Conservation (phyloP, 2,113 vertebrate genomes). For the Tympanuchus pallidicinctus region DNA sequence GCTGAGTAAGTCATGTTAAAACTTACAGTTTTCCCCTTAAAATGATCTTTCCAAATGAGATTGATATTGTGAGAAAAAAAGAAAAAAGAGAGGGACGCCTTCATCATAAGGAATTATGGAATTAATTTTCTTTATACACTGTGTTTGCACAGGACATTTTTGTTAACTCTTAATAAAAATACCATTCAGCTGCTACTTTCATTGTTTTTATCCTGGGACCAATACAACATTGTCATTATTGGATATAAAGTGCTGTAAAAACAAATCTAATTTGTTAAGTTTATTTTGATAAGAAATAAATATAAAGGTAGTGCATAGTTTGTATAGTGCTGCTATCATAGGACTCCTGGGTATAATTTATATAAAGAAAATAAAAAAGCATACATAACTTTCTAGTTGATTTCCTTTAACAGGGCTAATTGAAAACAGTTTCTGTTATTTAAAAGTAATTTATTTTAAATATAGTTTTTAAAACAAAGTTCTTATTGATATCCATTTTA, state of each 20-base stretch:
- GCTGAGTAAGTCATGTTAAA: conserved; percentile 58
- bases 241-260: conserved; percentile 75
- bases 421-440: conserved; percentile 81
- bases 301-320: conserved; percentile 74
- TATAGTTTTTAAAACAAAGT: conserved; percentile 78
- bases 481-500: conserved; percentile 79
- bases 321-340: conserved; percentile 64
- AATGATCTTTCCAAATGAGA: conserved; percentile 62
- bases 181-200: conserved; percentile 66
- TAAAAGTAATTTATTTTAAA: conserved; percentile 80
- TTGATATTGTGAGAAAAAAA: conserved; percentile 63
- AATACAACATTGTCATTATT: conserved; percentile 71
- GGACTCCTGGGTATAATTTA: conserved; percentile 76
- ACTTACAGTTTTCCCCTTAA: conserved; percentile 35
- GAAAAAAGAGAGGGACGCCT: conserved; percentile 29
- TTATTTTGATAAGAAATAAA: conserved; percentile 79
- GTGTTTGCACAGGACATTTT: conserved; percentile 70
- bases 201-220: conserved; percentile 73
- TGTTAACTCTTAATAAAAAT: conserved; percentile 74
- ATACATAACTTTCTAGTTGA: conserved; percentile 73
- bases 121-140: conserved; percentile 68
- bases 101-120: conserved; percentile 68
- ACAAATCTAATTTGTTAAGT: conserved; percentile 74
- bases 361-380: conserved; percentile 75
- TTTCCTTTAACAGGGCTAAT: conserved; percentile 75